phyloP scores from a whole-genome alignment of 2,113 vertebrate genomes.

The Syngnathus floridae region DNA sequence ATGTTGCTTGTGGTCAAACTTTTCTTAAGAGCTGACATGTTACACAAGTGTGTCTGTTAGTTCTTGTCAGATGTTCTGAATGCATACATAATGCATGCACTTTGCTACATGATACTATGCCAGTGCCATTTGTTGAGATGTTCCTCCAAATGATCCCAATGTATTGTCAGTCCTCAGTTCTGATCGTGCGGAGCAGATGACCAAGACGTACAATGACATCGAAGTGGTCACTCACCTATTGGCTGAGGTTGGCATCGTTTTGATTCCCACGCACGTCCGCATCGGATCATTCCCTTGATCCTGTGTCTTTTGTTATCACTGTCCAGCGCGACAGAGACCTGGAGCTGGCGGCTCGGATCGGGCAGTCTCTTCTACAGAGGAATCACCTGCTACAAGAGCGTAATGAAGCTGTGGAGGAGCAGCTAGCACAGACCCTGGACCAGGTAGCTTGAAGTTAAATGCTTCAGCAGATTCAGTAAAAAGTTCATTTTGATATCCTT shows the following conservation, averaged over 20 bases:
- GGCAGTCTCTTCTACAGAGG: constrained; percentile 90
- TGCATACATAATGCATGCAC: constrained; percentile 15
- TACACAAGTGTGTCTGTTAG: not conserved
- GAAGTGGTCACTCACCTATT: constrained; percentile 88
- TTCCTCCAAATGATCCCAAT: not conserved
- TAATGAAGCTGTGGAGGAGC: constrained; percentile 89
- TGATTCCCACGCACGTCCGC: not conserved
- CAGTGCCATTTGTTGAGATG: not conserved
- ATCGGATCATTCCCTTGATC: constrained; percentile 13
- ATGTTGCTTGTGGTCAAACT: constrained; percentile 42
- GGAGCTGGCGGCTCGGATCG: constrained; percentile 93
- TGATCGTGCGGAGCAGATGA: constrained; percentile 82
- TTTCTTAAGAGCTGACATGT: constrained; percentile 9
- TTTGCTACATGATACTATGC: not conserved
- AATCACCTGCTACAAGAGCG: constrained; percentile 87
- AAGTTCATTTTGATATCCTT: too few species aligned
- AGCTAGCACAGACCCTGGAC: constrained; percentile 84
- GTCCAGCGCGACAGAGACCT: constrained; percentile 88
- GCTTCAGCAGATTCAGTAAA: too few species aligned
- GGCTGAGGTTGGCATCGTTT: constrained; percentile 76
- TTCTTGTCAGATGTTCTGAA: constrained; percentile 8
- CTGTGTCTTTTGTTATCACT: constrained; percentile 4
- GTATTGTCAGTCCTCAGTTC: constrained; percentile 77
- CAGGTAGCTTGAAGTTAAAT: constrained; percentile 67
- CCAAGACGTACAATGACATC: constrained; percentile 83